Evolutionary conservation across 2,113 vertebrate species (phyloP).

Genomic region (Stegostoma tigrinum): DNA sequence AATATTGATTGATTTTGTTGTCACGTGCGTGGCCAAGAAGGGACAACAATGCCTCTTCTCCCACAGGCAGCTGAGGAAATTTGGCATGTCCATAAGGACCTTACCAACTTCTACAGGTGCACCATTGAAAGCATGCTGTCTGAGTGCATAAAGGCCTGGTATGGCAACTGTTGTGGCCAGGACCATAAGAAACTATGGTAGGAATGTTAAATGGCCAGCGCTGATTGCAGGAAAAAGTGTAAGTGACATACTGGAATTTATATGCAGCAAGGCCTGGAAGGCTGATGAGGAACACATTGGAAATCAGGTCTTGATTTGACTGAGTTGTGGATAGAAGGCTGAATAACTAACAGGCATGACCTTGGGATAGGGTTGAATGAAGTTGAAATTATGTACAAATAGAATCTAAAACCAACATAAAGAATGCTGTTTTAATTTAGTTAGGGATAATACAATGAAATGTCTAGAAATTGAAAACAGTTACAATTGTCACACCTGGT

Average conservation of each 20-base stretch:
- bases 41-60: too few relatives aligned
- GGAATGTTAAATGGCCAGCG: background rate
- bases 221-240: background rate
- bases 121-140: too few relatives aligned
- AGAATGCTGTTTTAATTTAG: background rate
- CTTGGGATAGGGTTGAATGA: background rate
- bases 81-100: too few relatives aligned
- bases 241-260: background rate
- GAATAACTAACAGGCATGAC: background rate
- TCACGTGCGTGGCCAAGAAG: too few relatives aligned
- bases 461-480: background rate
- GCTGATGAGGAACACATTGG: background rate
- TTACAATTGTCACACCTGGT: background rate
- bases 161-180: too few relatives aligned
- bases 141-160: too few relatives aligned
- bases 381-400: background rate
- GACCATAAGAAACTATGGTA: background rate
- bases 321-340: background rate
- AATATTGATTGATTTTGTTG: background rate
- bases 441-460: background rate
- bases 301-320: background rate
- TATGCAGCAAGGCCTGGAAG: background rate
- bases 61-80: too few relatives aligned
- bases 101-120: too few relatives aligned
- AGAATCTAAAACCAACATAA: background rate